Conservation (phyloP, 2,797 vertebrate genomes). For the Alcedo atthis region DNA sequence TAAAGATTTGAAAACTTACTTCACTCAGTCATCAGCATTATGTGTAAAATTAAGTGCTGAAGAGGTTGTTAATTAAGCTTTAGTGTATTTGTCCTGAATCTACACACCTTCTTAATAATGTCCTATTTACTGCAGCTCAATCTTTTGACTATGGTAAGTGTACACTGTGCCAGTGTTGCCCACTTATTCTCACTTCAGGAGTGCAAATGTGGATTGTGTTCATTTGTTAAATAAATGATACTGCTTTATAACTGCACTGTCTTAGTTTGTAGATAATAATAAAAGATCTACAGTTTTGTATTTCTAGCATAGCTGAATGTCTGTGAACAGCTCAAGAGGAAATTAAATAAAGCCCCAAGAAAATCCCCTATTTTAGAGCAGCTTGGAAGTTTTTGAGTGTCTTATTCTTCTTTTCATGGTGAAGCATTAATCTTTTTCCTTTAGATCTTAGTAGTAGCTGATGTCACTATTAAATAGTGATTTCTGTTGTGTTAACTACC, state of each 20-base stretch:
- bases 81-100: background rate
- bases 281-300: background rate
- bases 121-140: background rate
- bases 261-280: background rate
- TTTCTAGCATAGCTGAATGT: background rate
- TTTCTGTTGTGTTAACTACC: background rate
- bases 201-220: background rate
- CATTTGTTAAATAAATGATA: background rate
- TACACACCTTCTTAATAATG: background rate
- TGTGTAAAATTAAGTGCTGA: background rate
- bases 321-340: background rate
- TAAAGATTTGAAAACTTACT: background rate
- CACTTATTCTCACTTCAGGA: background rate
- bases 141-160: background rate
- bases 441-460: background rate
- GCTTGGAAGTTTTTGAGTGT: background rate
- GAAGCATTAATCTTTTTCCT: background rate
- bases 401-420: background rate
- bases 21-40: background rate
- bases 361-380: accelerated
- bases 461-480: background rate
- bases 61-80: background rate
- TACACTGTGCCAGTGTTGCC: background rate
- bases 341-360: background rate
- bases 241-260: background rate